phyloP scores from a whole-genome alignment of 2,888 invertebrate species.

The Drosophila kuntzei region DNA sequence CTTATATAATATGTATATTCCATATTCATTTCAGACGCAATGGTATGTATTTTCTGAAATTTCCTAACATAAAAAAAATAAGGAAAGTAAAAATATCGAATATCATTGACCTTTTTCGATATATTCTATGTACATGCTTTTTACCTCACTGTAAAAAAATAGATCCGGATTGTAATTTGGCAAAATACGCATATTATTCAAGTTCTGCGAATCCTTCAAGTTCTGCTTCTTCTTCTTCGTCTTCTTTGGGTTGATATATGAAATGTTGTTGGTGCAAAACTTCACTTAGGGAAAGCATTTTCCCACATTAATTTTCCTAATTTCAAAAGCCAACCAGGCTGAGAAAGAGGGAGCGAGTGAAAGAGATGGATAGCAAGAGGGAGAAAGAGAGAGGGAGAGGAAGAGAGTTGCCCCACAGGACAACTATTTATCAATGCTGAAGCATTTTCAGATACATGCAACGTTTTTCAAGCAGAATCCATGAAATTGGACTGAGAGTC shows the following conservation, averaged over 20 bases:
- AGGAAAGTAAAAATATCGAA: not conserved
- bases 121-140: not conserved
- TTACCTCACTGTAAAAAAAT: not conserved
- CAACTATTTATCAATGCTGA: constrained; percentile 82
- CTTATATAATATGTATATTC: no score
- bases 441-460: constrained; percentile 78
- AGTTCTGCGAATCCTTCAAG: constrained; percentile 15
- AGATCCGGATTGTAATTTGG: not conserved
- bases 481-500: constrained; percentile 46
- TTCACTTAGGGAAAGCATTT: constrained; percentile 72
- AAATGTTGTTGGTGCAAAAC: constrained; percentile 60
- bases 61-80: no score
- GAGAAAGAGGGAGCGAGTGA: not conserved
- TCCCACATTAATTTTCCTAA: constrained; percentile 82
- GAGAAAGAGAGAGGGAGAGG: not conserved
- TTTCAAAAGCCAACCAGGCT: constrained; percentile 63
- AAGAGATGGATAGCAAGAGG: not conserved
- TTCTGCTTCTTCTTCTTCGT: not conserved
- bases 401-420: constrained; percentile 57
- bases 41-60: no score
- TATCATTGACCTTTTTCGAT: not conserved
- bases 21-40: no score
- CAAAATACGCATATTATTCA: constrained; percentile 31
- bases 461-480: constrained; percentile 61
- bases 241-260: constrained; percentile 60